phyloP scores from a whole-genome alignment of 2,113 vertebrate species.

The Strix aluco region DNA sequence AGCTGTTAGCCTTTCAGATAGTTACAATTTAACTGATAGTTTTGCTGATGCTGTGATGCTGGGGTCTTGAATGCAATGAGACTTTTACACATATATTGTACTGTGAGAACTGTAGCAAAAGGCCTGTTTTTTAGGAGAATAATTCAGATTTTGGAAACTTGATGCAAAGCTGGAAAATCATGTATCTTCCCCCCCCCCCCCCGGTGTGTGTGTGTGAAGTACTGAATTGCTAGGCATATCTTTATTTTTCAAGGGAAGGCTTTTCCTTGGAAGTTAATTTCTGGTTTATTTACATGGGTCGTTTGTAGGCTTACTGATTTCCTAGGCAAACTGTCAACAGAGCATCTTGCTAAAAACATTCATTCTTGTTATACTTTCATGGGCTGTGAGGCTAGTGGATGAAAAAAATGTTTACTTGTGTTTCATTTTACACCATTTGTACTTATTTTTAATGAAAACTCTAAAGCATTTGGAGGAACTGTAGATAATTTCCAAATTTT shows the following conservation, averaged over 20 bases:
- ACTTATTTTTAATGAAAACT: not conserved
- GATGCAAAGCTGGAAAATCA: not conserved
- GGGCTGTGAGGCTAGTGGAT: not conserved
- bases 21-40: not conserved
- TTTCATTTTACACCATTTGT: not conserved
- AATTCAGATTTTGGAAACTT: not conserved
- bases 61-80: not conserved
- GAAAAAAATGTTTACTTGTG: not conserved
- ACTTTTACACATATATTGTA: not conserved
- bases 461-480: not conserved
- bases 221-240: not conserved
- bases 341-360: not conserved
- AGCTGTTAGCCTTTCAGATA: not conserved
- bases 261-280: not conserved
- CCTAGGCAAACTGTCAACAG: not conserved
- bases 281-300: not conserved
- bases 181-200: no score
- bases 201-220: not conserved
- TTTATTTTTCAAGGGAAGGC: no score
- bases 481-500: not conserved
- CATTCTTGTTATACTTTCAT: not conserved
- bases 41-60: not conserved
- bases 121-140: not conserved
- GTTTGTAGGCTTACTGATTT: conserved; percentile 22
- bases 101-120: not conserved